phyloP scores from a whole-genome alignment of 2,113 vertebrate species.

The Bos taurus region ARS-UCD2.0 NC_037339.1:79328001-79328500 shows the following conservation, averaged over 20 bases:
- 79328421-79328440: neutral
- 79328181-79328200: neutral
- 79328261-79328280: neutral
- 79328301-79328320: too few species aligned
- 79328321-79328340: neutral
- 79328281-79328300: neutral
- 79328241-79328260: neutral
- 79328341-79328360: neutral
- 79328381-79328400: neutral
- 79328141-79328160: neutral
- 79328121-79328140: neutral
- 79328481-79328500: neutral
- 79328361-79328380: neutral
- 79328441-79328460: too few species aligned
- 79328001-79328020: neutral
- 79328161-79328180: neutral
- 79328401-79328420: neutral
- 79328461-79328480: rapidly evolving
- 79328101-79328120: neutral
- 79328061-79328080: neutral
- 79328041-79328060: neutral
- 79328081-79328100: neutral
- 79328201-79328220: neutral
- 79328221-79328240: neutral
- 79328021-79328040: neutral